phyloP scores from a whole-genome alignment of 2,113 vertebrate species.

The Prochilodus magdalenae region DNA sequence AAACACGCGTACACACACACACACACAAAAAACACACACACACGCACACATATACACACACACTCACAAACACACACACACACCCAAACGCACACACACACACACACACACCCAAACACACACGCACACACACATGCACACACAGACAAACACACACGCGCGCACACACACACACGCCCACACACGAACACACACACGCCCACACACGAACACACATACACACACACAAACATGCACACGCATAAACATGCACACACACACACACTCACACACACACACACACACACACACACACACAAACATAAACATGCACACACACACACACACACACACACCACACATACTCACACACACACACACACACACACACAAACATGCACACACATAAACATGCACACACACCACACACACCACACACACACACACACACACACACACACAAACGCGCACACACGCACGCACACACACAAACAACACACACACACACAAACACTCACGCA shows the following conservation, averaged over 20 bases:
- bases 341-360: neutral
- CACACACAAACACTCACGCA: neutral
- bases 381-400: too few species aligned
- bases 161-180: neutral
- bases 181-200: neutral
- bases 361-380: neutral
- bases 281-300: neutral
- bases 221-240: neutral
- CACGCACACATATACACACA: neutral
- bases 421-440: neutral
- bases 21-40: neutral
- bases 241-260: constrained; percentile 15
- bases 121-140: constrained; percentile 1
- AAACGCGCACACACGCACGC: too few species aligned
- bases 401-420: too few species aligned
- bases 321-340: neutral
- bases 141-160: neutral
- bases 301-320: constrained; percentile 10
- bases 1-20: neutral
- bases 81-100: too few species aligned
- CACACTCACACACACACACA: too few species aligned
- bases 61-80: neutral
- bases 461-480: too few species aligned
- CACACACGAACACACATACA: neutral
- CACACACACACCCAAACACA: neutral